These are phyloP conservation scores for Pardalotus punctatus DNA, from an alignment of 2,113 vertebrate species.

Conservation along the genomic window DNA sequence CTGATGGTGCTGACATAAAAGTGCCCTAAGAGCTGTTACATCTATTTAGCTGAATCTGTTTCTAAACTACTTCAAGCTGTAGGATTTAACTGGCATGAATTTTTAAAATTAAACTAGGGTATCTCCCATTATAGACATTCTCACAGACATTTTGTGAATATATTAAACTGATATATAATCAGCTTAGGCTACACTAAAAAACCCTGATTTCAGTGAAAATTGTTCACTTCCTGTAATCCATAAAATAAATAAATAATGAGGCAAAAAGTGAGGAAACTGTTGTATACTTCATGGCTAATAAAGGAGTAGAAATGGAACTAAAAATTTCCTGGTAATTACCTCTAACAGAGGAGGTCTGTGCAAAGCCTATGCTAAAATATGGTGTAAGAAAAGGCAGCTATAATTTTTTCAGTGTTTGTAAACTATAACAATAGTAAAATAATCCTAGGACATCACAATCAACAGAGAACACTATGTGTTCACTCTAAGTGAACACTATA, in stretches of 20 bases:
- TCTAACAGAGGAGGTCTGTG: not conserved
- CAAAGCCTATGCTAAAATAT: not conserved
- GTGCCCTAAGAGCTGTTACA: not conserved
- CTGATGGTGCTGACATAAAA: not conserved
- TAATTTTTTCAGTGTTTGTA: not conserved
- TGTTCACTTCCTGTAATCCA: not conserved
- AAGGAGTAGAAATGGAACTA: not conserved
- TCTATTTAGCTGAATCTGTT: not conserved
- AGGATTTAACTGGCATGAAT: not conserved
- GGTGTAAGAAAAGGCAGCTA: not conserved
- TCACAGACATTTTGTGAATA: not conserved
- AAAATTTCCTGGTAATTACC: not conserved
- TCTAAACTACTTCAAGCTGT: not conserved
- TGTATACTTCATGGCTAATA: not conserved
- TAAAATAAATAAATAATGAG: not conserved
- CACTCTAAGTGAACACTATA: not conserved
- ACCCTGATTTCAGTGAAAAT: not conserved
- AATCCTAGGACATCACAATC: not conserved
- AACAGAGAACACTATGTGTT: not conserved
- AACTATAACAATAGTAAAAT: not conserved
- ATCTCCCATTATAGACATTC: not conserved
- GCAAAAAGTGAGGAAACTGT: not conserved
- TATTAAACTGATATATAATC: not conserved
- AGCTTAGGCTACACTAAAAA: not conserved
- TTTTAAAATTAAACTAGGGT: not conserved